These are phyloP conservation scores for Baronia brevicornis DNA, from an alignment of 2,888 invertebrate genomes.

Conservation along the genomic window DNA sequence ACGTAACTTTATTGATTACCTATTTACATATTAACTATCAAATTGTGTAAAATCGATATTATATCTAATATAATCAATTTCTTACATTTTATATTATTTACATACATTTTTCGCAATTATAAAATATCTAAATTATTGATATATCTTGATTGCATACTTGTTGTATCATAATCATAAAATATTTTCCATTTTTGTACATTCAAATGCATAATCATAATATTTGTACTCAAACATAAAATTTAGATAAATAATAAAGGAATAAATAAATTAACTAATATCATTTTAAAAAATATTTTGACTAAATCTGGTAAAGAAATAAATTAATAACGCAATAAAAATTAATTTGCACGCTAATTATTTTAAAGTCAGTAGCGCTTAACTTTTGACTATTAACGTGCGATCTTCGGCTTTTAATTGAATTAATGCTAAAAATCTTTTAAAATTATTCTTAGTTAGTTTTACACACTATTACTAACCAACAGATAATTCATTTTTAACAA, in stretches of 20 bases:
- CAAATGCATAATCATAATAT: conserved; percentile 33
- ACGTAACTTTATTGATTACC: conserved; percentile 32
- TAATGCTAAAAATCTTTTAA: too few species aligned
- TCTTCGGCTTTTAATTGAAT: too few species aligned
- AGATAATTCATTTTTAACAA: too few species aligned
- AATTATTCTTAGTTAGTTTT: too few species aligned
- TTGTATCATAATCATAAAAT: neutral
- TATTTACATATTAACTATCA: conserved; percentile 40
- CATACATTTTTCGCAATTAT: conserved; percentile 29
- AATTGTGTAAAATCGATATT: conserved; percentile 33
- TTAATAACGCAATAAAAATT: conserved; percentile 21
- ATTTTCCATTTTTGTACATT: conserved; percentile 37
- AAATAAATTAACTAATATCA: conserved; percentile 19
- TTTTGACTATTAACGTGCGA: too few species aligned
- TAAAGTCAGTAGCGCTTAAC: conserved; percentile 3
- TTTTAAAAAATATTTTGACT: conserved; percentile 11
- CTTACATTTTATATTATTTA: conserved; percentile 56
- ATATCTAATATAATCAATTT: conserved; percentile 36
- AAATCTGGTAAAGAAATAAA: conserved; percentile 21
- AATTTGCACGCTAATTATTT: too few species aligned
- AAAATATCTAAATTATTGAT: conserved; percentile 11
- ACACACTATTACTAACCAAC: too few species aligned
- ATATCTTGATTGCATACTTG: neutral
- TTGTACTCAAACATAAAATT: conserved; percentile 36
- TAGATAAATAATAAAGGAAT: conserved; percentile 15